phyloP scores from a whole-genome alignment of 2,113 vertebrate genomes.

The Chionomys nivalis region DNA sequence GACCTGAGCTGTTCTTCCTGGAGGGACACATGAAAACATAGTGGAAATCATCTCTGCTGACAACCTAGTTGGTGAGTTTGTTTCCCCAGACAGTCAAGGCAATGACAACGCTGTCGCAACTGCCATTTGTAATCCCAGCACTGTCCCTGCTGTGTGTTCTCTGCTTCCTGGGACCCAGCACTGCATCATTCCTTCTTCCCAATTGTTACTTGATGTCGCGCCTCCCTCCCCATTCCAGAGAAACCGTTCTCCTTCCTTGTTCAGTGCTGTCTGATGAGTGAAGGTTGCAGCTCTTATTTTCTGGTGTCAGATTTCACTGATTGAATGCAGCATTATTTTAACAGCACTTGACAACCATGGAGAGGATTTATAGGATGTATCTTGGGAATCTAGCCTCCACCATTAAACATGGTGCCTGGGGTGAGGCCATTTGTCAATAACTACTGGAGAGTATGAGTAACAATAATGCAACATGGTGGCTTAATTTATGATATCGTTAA shows the following conservation, averaged over 20 bases:
- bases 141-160: background rate
- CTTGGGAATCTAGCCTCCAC: background rate
- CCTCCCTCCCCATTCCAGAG: background rate
- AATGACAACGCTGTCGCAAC: too few relatives aligned
- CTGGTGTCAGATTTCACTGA: background rate
- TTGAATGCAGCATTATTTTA: slow-evolving; percentile 42
- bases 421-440: background rate
- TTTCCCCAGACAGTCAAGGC: background rate
- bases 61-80: background rate
- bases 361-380: background rate
- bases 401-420: background rate
- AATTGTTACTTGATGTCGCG: background rate
- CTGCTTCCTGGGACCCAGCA: too few relatives aligned
- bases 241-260: background rate
- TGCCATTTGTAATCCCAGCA: background rate
- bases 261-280: background rate
- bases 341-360: slow-evolving; percentile 1
- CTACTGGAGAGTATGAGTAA: background rate
- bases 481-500: background rate
- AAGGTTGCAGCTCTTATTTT: background rate
- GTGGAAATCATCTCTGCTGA: background rate
- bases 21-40: background rate
- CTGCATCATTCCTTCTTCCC: background rate
- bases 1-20: background rate
- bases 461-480: background rate